phyloP scores from a whole-genome alignment of 2,888 invertebrate genomes.

The Agrotis segetum region DNA sequence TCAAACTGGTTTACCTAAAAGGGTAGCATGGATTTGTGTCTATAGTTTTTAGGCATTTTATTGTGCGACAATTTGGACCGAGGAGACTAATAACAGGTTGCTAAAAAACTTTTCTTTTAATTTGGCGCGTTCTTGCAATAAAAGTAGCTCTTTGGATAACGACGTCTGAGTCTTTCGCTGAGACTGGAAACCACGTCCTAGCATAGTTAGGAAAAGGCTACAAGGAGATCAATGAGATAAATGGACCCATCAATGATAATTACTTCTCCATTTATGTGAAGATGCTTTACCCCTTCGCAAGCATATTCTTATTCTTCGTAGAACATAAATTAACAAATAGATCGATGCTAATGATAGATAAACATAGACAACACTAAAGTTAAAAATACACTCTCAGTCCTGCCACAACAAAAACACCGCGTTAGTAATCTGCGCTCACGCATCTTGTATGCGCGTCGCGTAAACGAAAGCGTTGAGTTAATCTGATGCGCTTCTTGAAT shows the following conservation, averaged over 20 bases:
- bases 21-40: not conserved
- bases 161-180: no score
- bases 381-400: slow-evolving; percentile 27
- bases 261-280: no score
- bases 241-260: no score
- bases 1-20: slow-evolving; percentile 8
- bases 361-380: not conserved
- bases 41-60: not conserved
- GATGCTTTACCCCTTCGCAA: no score
- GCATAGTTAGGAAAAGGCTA: no score
- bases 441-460: slow-evolving; percentile 53
- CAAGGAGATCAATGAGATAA: no score
- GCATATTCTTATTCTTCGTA: not conserved
- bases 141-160: not conserved
- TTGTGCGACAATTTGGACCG: not conserved
- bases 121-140: no score
- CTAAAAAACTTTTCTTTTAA: no score
- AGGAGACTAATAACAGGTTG: no score
- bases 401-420: slow-evolving; percentile 42
- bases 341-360: slow-evolving; percentile 1
- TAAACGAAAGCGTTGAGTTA: slow-evolving; percentile 62
- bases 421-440: slow-evolving; percentile 38
- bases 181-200: no score
- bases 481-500: slow-evolving; percentile 64
- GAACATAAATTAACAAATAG: not conserved